These are phyloP conservation scores for Drosophila sechellia DNA, from an alignment of 1,140 invertebrate genomes.

Conservation along the genomic window DNA sequence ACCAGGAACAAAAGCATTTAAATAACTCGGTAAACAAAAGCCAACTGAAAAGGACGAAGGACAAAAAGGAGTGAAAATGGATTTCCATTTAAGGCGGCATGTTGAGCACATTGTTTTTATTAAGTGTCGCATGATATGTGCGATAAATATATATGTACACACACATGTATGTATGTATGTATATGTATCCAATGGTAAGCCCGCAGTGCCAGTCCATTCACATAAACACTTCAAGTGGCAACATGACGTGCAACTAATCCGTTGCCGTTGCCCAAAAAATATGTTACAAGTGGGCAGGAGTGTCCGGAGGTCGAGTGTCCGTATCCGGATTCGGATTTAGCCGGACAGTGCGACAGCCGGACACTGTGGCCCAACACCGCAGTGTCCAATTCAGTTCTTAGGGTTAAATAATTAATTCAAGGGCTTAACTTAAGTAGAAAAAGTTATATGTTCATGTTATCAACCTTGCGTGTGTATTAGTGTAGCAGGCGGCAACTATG, in stretches of 20 bases:
- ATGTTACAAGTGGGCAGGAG: conserved; percentile 79
- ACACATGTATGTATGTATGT: conserved; percentile 15
- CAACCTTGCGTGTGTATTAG: not conserved
- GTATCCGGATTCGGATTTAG: not conserved
- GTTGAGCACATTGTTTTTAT: conserved; percentile 84
- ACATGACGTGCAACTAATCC: conserved; percentile 83
- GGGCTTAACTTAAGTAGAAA: too few species aligned
- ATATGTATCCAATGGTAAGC: conserved; percentile 8
- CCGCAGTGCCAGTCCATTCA: conserved; percentile 49
- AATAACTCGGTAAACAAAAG: conserved; percentile 68
- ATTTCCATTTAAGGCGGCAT: conserved; percentile 84
- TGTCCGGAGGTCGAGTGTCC: conserved; percentile 24
- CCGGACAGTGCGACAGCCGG: conserved; percentile 1
- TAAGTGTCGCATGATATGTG: conserved; percentile 83
- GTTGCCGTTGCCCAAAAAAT: conserved; percentile 75
- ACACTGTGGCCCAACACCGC: not conserved
- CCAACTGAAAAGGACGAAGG: conserved; percentile 28
- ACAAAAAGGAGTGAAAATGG: conserved; percentile 78
- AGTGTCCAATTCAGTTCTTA: conserved; percentile 1
- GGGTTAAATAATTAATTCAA: not conserved
- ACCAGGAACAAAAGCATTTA: conserved; percentile 58
- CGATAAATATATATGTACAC: conserved; percentile 45
- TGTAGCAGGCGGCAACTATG: too few species aligned
- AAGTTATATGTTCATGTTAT: not conserved
- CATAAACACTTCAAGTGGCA: conserved; percentile 84